Base-by-base conservation (phyloP, 2,113 vertebrate genomes). In the Nycticebus coucang region DNA sequence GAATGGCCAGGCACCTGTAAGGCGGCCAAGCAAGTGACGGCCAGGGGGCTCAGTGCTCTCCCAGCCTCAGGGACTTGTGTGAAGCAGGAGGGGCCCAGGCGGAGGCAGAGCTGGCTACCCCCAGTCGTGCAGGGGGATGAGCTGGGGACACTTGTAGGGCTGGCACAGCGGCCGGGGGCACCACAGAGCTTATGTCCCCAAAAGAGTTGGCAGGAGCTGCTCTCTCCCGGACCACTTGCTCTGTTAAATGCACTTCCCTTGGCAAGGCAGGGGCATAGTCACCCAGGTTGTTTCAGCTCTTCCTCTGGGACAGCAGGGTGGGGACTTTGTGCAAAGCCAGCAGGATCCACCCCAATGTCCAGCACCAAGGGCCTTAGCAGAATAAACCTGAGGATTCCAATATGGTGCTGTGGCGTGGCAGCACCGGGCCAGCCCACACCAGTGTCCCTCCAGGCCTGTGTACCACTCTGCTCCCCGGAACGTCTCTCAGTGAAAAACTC, bases 151-250 rank as follows among this genome's bases (percentile, higher is more conserved):
- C 62, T 14, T 14, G 8, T 5, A 10, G 13, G 13, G 24, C 6
- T 8, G 24, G 15, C 55, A 55, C 55, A 55, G 55, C 3, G 59
- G 7, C 28, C 4, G 0, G 0, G 1, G 5, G 45, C 3, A 68
- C 66, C 59, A 60, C 45, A 15, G 22, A 3, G 12, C 69, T 13
- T 24, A 21, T 0, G 26, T 41, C 26, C 19, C 64, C 33, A 0
- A 0, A 4, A 0, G 37, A 2, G 30, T 22, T n/a, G 30, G 62
- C 60, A 0, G 0, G 0, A 35, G 33, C 5, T 30, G 21, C 41
- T n/a, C 26, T 11, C 5, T 6, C 15, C 24, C 0, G 1, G 6
- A 53, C 22, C 15, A 0, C 4, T 0, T 5, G 11, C 26, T 53
- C 57, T 30, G 30, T 72, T 18, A 41, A 33, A n/a, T 7, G 5